phyloP scores from a whole-genome alignment of 2,113 vertebrate species.

The Myotis davidii region DNA sequence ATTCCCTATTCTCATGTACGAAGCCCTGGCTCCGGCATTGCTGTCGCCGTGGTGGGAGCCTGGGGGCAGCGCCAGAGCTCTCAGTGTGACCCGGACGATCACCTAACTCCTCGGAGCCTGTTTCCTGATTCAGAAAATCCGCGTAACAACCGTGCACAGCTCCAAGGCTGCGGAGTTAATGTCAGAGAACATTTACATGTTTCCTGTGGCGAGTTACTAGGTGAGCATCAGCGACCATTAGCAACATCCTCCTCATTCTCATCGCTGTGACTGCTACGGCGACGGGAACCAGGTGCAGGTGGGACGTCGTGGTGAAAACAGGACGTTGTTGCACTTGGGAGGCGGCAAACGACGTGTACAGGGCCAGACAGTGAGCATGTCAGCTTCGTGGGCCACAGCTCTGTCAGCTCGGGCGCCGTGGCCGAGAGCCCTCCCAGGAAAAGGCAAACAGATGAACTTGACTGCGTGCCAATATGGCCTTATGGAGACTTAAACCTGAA shows the following conservation, averaged over 20 bases:
- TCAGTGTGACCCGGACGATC: neutral
- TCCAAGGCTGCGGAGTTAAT: neutral
- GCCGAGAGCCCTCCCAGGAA: neutral
- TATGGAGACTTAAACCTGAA: neutral
- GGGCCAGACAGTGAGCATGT: neutral
- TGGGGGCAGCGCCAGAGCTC: neutral
- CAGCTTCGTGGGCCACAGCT: neutral
- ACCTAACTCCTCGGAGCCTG: neutral
- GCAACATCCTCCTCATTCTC: neutral
- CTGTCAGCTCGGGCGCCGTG: neutral
- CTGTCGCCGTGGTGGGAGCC: neutral
- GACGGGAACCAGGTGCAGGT: neutral
- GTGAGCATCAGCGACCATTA: neutral
- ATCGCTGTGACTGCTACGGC: neutral
- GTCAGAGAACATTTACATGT: neutral
- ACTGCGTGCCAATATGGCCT: neutral
- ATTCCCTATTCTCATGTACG: neutral
- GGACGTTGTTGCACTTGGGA: neutral
- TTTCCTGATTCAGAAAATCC: neutral
- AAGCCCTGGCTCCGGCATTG: neutral
- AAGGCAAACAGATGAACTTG: neutral
- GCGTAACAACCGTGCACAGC: neutral
- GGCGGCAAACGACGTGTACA: neutral
- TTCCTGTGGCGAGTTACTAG: neutral
- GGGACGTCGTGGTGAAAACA: neutral